Percentiles rank a stretch among this genome's conserved stretches.
phyloP scores from a whole-genome alignment of 2,888 invertebrate species.

The Dromius quadrimaculatus region DNA sequence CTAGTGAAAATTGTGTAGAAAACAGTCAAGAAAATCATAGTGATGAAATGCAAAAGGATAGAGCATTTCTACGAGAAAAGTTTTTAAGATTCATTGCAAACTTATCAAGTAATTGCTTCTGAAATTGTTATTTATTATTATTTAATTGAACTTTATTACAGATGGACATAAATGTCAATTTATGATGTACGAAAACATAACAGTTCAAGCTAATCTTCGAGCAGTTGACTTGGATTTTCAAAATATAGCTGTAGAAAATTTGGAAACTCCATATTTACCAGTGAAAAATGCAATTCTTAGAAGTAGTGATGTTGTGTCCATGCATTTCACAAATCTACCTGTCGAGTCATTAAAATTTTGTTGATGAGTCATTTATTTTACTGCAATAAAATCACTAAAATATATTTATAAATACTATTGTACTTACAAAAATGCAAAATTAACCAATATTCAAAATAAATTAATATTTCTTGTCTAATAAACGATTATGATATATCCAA shows the following conservation, averaged over 20 bases:
- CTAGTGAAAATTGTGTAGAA: not conserved
- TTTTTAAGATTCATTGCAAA: slow-evolving; percentile 61
- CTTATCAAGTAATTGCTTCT: slow-evolving; percentile 58
- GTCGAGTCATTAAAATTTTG: slow-evolving; percentile 19
- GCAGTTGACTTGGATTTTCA: slow-evolving; percentile 62
- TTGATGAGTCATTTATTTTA: slow-evolving; percentile 8
- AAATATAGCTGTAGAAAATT: slow-evolving; percentile 62
- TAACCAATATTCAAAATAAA: no score
- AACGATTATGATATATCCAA: no score
- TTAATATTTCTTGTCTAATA: no score
- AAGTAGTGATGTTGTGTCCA: slow-evolving; percentile 61
- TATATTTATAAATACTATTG: no score
- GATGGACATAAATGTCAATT: slow-evolving; percentile 59
- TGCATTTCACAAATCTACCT: slow-evolving; percentile 54
- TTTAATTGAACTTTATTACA: slow-evolving; percentile 20
- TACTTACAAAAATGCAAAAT: no score
- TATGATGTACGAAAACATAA: slow-evolving; percentile 61
- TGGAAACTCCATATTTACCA: slow-evolving; percentile 59
- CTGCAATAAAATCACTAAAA: slow-evolving; percentile 6
- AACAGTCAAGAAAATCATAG: not conserved
- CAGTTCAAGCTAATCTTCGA: slow-evolving; percentile 60
- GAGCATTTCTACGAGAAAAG: slow-evolving; percentile 60
- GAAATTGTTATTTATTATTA: not conserved
- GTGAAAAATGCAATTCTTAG: slow-evolving; percentile 60
- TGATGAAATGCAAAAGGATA: slow-evolving; percentile 11